These are phyloP conservation scores for Enteromius afrohamiltoni DNA, from an alignment of 2,797 vertebrate species.

Conservation along the genomic window DNA sequence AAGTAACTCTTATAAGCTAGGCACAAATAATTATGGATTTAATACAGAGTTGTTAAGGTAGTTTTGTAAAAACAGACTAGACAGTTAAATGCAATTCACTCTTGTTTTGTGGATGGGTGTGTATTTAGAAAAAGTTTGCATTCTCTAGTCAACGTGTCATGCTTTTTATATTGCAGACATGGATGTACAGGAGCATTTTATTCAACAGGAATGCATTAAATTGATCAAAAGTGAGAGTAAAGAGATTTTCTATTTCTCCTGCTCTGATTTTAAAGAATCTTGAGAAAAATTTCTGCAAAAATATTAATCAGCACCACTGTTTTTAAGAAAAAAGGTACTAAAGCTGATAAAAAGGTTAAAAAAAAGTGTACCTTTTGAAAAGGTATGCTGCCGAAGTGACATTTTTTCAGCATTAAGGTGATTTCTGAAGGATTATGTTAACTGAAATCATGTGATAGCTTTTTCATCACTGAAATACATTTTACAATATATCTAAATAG, in stretches of 20 bases:
- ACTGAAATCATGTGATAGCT: background rate
- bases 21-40: background rate
- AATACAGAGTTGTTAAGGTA: background rate
- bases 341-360: too few relatives aligned
- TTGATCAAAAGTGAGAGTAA: background rate
- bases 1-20: background rate
- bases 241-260: background rate
- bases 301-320: background rate
- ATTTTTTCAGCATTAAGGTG: background rate
- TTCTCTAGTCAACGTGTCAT: background rate
- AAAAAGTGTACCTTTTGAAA: background rate
- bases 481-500: background rate
- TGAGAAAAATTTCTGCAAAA: background rate
- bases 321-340: background rate
- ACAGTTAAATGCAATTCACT: background rate
- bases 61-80: background rate
- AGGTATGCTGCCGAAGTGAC: background rate
- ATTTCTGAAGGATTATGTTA: background rate
- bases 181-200: background rate
- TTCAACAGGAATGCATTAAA: background rate
- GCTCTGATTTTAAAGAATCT: background rate
- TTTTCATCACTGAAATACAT: background rate
- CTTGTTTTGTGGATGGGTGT: background rate
- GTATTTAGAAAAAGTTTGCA: background rate
- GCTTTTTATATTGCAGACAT: background rate